Conservation (phyloP, 2,113 vertebrate genomes). For the Proteles cristata region DNA sequence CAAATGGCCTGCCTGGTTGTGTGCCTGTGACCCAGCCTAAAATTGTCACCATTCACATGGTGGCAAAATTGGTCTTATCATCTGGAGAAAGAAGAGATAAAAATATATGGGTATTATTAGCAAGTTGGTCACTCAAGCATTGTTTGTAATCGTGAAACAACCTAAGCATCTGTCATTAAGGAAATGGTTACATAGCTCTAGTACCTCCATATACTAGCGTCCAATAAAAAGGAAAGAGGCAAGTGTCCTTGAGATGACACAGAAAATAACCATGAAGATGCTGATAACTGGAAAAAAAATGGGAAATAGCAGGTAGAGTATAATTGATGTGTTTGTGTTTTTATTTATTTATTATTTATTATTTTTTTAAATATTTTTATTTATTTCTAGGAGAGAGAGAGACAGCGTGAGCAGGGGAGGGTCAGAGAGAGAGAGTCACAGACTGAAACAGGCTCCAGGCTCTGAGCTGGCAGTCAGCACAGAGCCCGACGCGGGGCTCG, state of each 20-base stretch:
- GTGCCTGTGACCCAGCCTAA: not conserved
- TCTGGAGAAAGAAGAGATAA: not conserved
- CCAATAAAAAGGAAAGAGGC: not conserved
- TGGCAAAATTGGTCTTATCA: not conserved
- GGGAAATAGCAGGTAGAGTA: not conserved
- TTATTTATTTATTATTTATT: too few species aligned
- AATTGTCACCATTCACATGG: not conserved
- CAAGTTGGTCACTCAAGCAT: not conserved
- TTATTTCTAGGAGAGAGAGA: too few species aligned
- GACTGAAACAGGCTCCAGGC: too few species aligned
- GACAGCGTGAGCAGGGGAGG: too few species aligned
- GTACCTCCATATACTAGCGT: not conserved
- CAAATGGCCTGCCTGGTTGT: not conserved
- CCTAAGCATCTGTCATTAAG: not conserved
- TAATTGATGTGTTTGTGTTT: not conserved
- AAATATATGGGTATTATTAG: not conserved
- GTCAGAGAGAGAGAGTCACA: too few species aligned
- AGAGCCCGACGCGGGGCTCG: too few species aligned
- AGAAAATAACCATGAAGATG: conserved; percentile 18
- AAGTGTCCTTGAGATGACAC: not conserved
- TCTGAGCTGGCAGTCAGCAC: too few species aligned
- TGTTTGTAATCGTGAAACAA: not conserved
- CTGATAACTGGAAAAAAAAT: not conserved
- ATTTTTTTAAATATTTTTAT: too few species aligned
- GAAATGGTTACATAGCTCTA: not conserved